Conservation (phyloP, 2,797 vertebrate genomes). For the Sebastolobus altivelis region DNA sequence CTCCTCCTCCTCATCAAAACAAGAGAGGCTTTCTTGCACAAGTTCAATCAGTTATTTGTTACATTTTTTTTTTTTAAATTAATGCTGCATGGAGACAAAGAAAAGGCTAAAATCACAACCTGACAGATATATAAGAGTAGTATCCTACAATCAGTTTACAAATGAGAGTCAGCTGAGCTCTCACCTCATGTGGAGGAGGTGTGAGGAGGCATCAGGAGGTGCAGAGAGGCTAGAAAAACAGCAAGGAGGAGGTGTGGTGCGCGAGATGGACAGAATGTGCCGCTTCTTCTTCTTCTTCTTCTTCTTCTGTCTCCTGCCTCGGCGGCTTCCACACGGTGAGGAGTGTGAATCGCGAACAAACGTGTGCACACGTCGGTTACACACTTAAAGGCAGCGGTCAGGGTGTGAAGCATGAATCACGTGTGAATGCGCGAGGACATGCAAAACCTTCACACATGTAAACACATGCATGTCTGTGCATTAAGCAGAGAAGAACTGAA, state of each 20-base stretch:
- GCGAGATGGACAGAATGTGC: conserved; percentile 67
- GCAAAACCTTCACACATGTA: conserved; percentile 25
- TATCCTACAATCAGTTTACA: conserved; percentile 24
- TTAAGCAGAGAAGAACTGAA: not conserved
- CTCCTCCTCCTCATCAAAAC: conserved; percentile 30
- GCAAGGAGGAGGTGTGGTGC: conserved; percentile 51
- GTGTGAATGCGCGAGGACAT: conserved; percentile 15
- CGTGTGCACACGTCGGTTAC: not conserved
- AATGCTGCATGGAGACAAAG: conserved; percentile 1
- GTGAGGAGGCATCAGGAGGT: conserved; percentile 64
- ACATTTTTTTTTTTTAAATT: not conserved
- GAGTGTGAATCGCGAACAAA: conserved; percentile 57
- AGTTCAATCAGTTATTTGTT: not conserved
- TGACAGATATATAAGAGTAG: not conserved
- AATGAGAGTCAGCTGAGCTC: conserved; percentile 58
- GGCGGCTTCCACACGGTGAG: conserved; percentile 17
- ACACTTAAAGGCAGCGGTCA: conserved; percentile 39
- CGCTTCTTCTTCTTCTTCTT: conserved; percentile 2
- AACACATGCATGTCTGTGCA: not conserved
- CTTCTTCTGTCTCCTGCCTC: conserved; percentile 15
- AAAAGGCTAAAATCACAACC: not conserved
- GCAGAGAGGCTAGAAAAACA: conserved; percentile 59
- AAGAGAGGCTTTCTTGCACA: not conserved
- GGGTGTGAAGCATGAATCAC: conserved; percentile 61
- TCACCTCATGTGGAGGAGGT: conserved; percentile 69